Conservation (phyloP, 2,888 invertebrate genomes). For the Crematogaster levior region DNA sequence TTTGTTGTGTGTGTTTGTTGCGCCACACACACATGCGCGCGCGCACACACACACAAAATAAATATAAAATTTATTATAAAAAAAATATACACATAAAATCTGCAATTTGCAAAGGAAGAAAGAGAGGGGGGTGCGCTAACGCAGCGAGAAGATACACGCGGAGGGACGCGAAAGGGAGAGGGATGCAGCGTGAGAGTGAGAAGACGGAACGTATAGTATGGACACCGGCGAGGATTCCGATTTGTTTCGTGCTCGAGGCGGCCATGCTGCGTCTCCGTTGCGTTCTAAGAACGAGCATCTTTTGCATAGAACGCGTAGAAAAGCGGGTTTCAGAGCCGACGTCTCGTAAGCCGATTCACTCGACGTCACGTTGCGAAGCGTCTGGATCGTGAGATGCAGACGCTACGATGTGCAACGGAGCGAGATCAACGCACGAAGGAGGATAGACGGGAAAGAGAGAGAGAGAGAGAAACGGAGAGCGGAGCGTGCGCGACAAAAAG, state of each 20-base stretch:
- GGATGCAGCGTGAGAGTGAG: slow-evolving; percentile 48
- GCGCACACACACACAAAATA: neutral
- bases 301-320: slow-evolving; percentile 65
- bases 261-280: slow-evolving; percentile 78
- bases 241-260: slow-evolving; percentile 74
- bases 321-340: slow-evolving; percentile 45
- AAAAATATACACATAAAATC: neutral
- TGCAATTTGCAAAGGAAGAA: slow-evolving; percentile 10
- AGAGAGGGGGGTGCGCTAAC: slow-evolving; percentile 17
- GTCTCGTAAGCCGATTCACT: slow-evolving; percentile 27
- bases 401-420: slow-evolving; percentile 4
- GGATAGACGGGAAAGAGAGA: slow-evolving; percentile 1
- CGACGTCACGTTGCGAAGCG: slow-evolving; percentile 31
- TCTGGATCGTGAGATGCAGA: slow-evolving; percentile 18
- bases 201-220: slow-evolving; percentile 58
- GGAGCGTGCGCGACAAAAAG: slow-evolving; percentile 31
- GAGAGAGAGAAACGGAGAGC: neutral
- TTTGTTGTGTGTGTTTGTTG: too few relatives aligned
- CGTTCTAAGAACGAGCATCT: slow-evolving; percentile 73
- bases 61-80: neutral
- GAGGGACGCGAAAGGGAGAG: slow-evolving; percentile 6
- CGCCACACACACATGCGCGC: too few relatives aligned
- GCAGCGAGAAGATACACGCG: neutral
- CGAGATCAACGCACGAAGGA: slow-evolving; percentile 38
- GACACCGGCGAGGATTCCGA: slow-evolving; percentile 71